phyloP scores from a whole-genome alignment of 2,113 vertebrate species.

The Rhombomys opimus region DNA sequence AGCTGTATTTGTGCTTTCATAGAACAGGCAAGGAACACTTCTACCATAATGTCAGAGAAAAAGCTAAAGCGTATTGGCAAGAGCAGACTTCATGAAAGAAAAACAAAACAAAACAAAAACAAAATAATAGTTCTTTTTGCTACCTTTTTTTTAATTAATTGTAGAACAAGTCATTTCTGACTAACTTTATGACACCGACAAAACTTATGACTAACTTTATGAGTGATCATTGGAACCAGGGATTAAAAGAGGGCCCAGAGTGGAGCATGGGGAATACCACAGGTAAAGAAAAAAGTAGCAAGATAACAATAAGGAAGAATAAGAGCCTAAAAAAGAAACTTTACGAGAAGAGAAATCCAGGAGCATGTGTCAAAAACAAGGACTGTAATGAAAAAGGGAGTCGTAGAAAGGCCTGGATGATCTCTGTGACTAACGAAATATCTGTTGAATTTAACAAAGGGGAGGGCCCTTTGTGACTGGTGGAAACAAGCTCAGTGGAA shows the following conservation, averaged over 20 bases:
- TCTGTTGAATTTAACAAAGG: not conserved
- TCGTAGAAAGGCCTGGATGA: not conserved
- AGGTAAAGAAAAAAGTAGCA: not conserved
- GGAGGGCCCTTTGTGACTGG: not conserved
- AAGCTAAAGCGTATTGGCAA: not conserved
- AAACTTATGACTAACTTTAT: not conserved
- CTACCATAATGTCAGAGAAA: not conserved
- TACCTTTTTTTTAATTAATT: not conserved
- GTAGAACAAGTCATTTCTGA: constrained; percentile 28
- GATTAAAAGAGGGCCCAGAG: not conserved
- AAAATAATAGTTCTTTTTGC: constrained; percentile 2
- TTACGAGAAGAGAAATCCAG: not conserved
- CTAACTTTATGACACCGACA: not conserved
- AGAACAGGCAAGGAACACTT: not conserved
- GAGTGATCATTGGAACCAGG: not conserved
- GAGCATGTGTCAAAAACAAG: not conserved
- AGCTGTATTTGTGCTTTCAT: too few species aligned
- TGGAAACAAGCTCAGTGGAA: not conserved
- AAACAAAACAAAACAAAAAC: not conserved
- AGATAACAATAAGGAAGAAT: not conserved
- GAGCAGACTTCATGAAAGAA: not conserved
- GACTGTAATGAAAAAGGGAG: not conserved
- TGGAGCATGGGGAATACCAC: not conserved
- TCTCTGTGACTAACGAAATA: not conserved
- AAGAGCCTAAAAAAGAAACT: not conserved